Evolutionary conservation across 2,113 vertebrate species (phyloP).

Genomic region (Damaliscus lunatus): DNA sequence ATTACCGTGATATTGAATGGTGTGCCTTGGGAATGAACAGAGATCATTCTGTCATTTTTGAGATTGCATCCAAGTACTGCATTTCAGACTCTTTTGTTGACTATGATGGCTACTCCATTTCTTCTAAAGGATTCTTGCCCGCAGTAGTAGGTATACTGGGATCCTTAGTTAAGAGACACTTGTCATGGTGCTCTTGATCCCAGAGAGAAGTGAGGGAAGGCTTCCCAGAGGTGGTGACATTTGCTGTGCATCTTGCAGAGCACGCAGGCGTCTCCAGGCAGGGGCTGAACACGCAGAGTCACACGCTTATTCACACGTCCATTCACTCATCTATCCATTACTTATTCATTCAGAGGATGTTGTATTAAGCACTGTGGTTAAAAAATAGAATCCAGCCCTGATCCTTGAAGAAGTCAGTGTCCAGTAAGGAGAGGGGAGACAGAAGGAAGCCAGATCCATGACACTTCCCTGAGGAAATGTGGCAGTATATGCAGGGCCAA

Average conservation of each 20-base stretch:
- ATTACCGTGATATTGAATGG: background rate
- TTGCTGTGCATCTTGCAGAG: background rate
- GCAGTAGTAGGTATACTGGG: background rate
- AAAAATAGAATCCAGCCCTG: background rate
- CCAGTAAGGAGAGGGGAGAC: background rate
- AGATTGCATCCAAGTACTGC: background rate
- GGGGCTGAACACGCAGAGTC: rapidly evolving
- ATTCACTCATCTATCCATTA: background rate
- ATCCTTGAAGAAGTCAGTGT: background rate
- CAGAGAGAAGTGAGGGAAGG: background rate
- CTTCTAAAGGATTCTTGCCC: background rate
- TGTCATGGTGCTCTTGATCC: background rate
- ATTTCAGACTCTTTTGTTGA: background rate
- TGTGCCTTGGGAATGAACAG: background rate
- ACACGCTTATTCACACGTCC: background rate
- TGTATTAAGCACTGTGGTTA: background rate
- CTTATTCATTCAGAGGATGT: background rate
- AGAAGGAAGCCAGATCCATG: background rate
- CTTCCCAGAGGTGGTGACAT: background rate
- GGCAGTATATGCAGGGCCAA: background rate
- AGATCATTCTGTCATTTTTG: background rate
- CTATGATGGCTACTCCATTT: background rate
- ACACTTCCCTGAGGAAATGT: rapidly evolving
- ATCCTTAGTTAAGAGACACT: background rate
- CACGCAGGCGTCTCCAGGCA: too few relatives aligned